Base-by-base conservation (phyloP, 2,113 vertebrate species). In the Dolichallabes microphthalmus region DNA sequence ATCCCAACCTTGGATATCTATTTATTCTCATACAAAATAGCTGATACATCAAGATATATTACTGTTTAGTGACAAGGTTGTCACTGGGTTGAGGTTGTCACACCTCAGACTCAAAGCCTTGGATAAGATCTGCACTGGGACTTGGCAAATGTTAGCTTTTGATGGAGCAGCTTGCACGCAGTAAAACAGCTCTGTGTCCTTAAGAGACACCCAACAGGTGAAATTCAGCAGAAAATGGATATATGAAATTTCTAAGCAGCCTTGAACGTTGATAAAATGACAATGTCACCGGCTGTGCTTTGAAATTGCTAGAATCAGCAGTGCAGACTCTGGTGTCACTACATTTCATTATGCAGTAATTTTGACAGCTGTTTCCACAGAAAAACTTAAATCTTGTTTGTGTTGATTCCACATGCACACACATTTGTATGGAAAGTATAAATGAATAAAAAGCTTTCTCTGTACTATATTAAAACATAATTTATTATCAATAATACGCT, bases 31-130 rank as follows among this genome's bases (percentile, higher is more conserved):
- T 10, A 53, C 85, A 64, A 81, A 84, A 84, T 45, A 30, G 61
- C 85, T 82, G 82, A 86, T 66, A 77, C 82, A 83, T 82, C 13
- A 57, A 17, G 15, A 71, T 52, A 53, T 11, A 53, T 84, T 27
- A 80, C 15, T 19, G 17, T 78, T 80, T 64, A 82, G 30, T 78
- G 13, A 50, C 35, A 27, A 57, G 25, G 75, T 66, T 85, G 74
- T 83, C 30, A 71, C 63, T 82, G 50, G 77, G 80, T 82, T 80
- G 79, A 85, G 87, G 80, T 85, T 80, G 81, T 87, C 75, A 80
- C 68, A 30, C 50, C 78, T 81, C 52, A 20, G 32, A 82, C 57
- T 80, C 52, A 83, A 83, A 80, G 20, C 71, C 17, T 17, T 64
- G 39, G 27, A 81, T 80, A 80, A 76, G 60, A 71, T 80, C 82